Conservation (phyloP, 2,113 vertebrate genomes). For the Otolemur garnettii region DNA sequence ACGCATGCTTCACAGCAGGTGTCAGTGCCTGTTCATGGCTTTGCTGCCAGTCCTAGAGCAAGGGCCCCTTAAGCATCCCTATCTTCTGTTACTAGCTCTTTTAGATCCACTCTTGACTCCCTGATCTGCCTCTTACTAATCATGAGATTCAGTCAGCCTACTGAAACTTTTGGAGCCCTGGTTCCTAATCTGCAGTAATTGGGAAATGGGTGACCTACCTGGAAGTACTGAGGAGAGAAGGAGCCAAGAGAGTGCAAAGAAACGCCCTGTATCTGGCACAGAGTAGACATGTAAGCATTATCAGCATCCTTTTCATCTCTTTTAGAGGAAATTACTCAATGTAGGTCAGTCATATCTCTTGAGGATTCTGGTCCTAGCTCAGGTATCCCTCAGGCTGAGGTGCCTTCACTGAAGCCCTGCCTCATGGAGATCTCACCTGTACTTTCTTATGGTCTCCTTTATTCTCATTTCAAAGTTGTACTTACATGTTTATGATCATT, state of each 20-base stretch:
- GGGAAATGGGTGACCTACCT: neutral
- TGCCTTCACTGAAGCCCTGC: neutral
- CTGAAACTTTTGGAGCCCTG: neutral
- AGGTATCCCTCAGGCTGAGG: neutral
- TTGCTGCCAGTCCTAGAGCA: neutral
- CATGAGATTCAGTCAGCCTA: neutral
- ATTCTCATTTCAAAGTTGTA: neutral
- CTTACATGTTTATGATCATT: neutral
- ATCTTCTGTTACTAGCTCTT: neutral
- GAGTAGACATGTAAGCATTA: neutral
- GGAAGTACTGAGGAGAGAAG: neutral
- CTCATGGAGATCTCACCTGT: neutral
- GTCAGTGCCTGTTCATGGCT: neutral
- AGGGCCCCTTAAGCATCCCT: neutral
- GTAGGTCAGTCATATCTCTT: neutral
- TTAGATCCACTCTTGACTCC: neutral
- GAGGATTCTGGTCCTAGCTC: neutral
- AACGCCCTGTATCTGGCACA: neutral
- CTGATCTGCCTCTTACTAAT: neutral
- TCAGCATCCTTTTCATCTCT: neutral
- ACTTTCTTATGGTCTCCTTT: neutral
- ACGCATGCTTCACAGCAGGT: neutral
- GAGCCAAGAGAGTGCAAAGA: neutral
- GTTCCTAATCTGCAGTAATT: neutral
- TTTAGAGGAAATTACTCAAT: neutral